Percentiles rank a stretch among this genome's conserved stretches.
These are phyloP conservation scores for Drosophila tripunctata DNA, from an alignment of 2,888 invertebrate species.

Conservation along the genomic window DNA sequence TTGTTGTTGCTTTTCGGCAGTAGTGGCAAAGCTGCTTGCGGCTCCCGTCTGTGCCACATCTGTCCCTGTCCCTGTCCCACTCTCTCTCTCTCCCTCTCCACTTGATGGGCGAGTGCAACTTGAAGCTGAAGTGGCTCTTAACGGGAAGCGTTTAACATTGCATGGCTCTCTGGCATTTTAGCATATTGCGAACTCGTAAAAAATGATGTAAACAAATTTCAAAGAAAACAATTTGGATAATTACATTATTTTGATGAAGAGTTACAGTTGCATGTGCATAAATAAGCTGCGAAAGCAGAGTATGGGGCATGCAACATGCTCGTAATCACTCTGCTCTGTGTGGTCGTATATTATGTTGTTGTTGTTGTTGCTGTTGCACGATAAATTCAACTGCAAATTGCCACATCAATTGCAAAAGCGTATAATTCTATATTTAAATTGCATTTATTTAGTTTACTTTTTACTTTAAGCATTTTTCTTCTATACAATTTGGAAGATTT, in stretches of 20 bases:
- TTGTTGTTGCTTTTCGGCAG: no score
- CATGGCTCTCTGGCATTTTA: conserved; percentile 49
- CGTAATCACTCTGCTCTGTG: conserved; percentile 41
- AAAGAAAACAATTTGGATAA: conserved; percentile 80
- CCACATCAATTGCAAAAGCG: neutral
- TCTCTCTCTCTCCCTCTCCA: neutral
- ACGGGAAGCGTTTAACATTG: conserved; percentile 71
- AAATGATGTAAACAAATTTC: conserved; percentile 77
- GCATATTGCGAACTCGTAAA: conserved; percentile 49
- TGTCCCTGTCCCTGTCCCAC: conserved; percentile 3
- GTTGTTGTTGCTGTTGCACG: neutral
- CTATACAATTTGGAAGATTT: neutral
- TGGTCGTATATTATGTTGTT: conserved; percentile 49
- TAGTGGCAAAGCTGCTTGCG: conserved; percentile 47
- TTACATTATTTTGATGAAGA: conserved; percentile 79
- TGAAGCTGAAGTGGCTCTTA: conserved; percentile 69
- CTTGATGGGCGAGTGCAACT: conserved; percentile 32
- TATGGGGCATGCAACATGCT: conserved; percentile 15
- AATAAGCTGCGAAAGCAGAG: conserved; percentile 38
- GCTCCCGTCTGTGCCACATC: conserved; percentile 26
- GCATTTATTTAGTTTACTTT: neutral
- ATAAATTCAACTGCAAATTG: conserved; percentile 4
- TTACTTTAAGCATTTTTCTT: neutral
- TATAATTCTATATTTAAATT: neutral
- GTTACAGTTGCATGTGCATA: conserved; percentile 72